Conservation (phyloP, 2,113 vertebrate species). For the Pseudois nayaur region DNA sequence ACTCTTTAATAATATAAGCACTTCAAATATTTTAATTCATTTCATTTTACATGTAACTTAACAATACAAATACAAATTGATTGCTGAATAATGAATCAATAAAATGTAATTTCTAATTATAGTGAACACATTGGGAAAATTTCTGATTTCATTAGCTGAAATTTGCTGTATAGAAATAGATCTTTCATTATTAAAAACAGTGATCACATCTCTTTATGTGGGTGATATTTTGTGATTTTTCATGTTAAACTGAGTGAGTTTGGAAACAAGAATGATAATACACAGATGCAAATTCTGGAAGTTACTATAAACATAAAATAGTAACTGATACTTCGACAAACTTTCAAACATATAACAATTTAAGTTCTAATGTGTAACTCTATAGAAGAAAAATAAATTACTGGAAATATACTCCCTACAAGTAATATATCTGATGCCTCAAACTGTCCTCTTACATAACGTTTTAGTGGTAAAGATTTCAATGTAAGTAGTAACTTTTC, state of each 20-base stretch:
- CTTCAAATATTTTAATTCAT: background rate
- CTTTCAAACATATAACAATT: background rate
- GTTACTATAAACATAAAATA: background rate
- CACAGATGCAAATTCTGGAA: background rate
- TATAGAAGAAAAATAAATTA: background rate
- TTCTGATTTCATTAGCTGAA: constrained; percentile 57
- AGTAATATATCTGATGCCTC: background rate
- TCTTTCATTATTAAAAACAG: constrained; percentile 30
- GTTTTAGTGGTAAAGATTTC: background rate
- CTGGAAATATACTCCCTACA: background rate
- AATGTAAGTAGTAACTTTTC: background rate
- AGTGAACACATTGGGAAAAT: constrained; percentile 20
- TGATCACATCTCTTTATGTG: background rate
- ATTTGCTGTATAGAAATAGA: constrained; percentile 53
- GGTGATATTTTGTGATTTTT: background rate
- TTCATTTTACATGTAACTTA: constrained; percentile 50
- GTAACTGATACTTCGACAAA: background rate
- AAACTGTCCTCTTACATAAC: background rate
- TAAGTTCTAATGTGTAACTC: background rate
- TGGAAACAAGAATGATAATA: background rate
- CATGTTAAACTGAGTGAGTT: background rate
- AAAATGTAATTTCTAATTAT: constrained; percentile 47
- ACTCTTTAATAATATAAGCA: constrained; percentile 36
- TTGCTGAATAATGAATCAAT: constrained; percentile 46
- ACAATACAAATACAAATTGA: constrained; percentile 19